Conservation (phyloP, 2,797 vertebrate genomes). For the Enteromius paludinosus region DNA sequence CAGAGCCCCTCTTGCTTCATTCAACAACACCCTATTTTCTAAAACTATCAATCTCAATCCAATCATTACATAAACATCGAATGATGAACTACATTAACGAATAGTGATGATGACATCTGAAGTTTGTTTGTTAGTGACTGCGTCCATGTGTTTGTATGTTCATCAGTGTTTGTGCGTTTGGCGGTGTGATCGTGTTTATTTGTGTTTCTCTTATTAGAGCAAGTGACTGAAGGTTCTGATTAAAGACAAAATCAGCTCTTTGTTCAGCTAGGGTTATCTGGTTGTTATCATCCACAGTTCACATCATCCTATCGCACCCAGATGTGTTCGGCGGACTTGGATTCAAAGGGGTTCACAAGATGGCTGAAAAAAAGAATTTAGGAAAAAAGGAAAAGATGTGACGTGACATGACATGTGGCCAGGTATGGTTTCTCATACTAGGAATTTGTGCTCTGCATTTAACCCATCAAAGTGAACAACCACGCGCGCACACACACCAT, state of each 20-base stretch:
- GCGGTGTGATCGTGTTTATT: not conserved
- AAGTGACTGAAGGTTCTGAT: not conserved
- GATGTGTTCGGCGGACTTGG: not conserved
- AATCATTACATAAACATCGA: not conserved
- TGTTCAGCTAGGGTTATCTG: not conserved
- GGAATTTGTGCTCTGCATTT: no score
- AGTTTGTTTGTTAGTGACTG: not conserved
- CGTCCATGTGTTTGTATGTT: not conserved
- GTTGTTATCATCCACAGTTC: not conserved
- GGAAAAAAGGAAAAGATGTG: no score
- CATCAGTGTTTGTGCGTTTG: not conserved
- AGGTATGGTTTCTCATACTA: no score
- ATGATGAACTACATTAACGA: not conserved
- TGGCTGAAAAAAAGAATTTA: not conserved
- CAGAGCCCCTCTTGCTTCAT: slow-evolving; percentile 11
- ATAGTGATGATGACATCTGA: not conserved
- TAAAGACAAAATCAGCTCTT: slow-evolving; percentile 1
- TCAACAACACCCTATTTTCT: not conserved
- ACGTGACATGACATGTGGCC: no score
- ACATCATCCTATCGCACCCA: not conserved
- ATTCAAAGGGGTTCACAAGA: not conserved
- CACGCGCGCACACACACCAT: no score
- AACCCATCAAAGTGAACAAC: no score
- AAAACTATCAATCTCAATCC: not conserved
- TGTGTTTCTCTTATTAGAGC: not conserved